phyloP scores from a whole-genome alignment of 2,797 vertebrate genomes.

The Microchirus variegatus region DNA sequence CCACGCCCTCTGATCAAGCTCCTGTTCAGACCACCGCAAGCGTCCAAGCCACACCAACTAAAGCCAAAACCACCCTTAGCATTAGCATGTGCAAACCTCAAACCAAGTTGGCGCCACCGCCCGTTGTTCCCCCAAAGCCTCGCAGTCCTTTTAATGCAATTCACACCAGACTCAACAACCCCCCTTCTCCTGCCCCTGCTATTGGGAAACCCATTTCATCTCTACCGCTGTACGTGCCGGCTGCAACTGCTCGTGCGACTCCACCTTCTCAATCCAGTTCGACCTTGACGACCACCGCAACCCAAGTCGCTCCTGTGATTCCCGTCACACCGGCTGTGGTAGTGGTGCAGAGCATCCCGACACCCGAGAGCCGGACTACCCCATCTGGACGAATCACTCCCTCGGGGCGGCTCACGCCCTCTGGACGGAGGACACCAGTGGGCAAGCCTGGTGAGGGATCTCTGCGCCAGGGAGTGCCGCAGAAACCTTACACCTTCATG shows the following conservation, averaged over 20 bases:
- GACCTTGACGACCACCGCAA: constrained; percentile 35
- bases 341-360: constrained; percentile 82
- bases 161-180: constrained; percentile 48
- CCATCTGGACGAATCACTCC: constrained; percentile 74
- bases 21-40: constrained; percentile 60
- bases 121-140: constrained; percentile 81
- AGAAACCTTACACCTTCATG: constrained; percentile 98
- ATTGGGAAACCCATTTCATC: constrained; percentile 86
- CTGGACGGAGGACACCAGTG: constrained; percentile 78
- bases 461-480: constrained; percentile 91
- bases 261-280: constrained; percentile 52
- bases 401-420: constrained; percentile 76
- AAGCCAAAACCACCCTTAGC: constrained; percentile 79
- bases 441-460: constrained; percentile 78
- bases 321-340: constrained; percentile 70
- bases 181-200: constrained; percentile 64
- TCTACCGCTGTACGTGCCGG: constrained; percentile 79
- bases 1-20: constrained; percentile 27
- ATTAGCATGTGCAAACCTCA: constrained; percentile 79
- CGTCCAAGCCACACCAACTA: constrained; percentile 59
- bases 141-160: constrained; percentile 67
- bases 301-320: constrained; percentile 35
- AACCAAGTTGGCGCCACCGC: constrained; percentile 65
- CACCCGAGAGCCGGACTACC: constrained; percentile 68
- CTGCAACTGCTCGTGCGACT: constrained; percentile 52